Conservation (phyloP, 2,113 vertebrate genomes). For the Oncorhynchus masou region DNA sequence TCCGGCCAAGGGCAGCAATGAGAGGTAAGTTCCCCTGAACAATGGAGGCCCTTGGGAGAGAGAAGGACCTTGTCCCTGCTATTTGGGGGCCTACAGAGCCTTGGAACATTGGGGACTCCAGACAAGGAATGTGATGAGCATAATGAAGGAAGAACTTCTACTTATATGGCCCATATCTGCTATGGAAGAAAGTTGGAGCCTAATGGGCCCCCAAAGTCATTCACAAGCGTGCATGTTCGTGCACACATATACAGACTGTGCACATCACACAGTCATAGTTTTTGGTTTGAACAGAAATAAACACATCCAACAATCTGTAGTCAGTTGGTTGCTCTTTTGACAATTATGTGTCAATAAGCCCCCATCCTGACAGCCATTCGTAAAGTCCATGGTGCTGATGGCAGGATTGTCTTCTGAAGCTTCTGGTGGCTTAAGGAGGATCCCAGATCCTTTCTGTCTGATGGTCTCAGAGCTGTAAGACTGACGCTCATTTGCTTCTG, state of each 20-base stretch:
- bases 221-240: slow-evolving; percentile 14
- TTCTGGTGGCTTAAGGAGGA: neutral
- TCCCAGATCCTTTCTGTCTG: slow-evolving; percentile 21
- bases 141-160: neutral
- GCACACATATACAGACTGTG: slow-evolving; percentile 27
- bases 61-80: slow-evolving; percentile 55
- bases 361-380: slow-evolving; percentile 27
- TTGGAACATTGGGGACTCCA: neutral
- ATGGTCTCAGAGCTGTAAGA: slow-evolving; percentile 30
- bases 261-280: slow-evolving; percentile 11
- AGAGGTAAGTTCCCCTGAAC: slow-evolving; percentile 74
- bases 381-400: neutral
- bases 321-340: neutral
- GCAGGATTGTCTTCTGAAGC: neutral
- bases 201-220: slow-evolving; percentile 39
- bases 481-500: slow-evolving; percentile 54
- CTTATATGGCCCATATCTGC: slow-evolving; percentile 23
- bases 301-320: neutral
- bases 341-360: slow-evolving; percentile 21
- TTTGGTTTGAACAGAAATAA: too few species aligned
- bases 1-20: slow-evolving; percentile 81
- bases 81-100: slow-evolving; percentile 33
- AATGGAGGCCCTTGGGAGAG: slow-evolving; percentile 50
- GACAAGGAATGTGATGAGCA: neutral
- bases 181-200: slow-evolving; percentile 41